These are phyloP conservation scores for Apamea sordens DNA, from an alignment of 2,888 invertebrate genomes.

Conservation along the genomic window DNA sequence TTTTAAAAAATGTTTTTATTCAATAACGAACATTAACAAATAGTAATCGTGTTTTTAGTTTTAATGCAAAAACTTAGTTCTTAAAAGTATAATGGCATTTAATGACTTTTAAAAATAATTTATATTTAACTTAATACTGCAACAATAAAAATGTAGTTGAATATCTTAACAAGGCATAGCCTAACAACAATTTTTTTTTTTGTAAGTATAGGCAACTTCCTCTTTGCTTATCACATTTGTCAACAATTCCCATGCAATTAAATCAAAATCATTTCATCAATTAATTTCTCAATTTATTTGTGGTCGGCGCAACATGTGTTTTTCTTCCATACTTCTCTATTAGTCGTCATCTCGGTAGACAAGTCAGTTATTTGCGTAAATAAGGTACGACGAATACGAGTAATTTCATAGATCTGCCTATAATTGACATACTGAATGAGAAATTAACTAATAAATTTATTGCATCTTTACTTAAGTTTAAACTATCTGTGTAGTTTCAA, in stretches of 20 bases:
- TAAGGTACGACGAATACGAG: no score
- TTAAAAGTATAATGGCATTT: no score
- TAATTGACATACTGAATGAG: no score
- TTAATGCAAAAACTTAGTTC: background rate
- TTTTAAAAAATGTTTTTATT: background rate
- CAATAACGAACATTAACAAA: constrained; percentile 6
- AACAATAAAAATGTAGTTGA: background rate
- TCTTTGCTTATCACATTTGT: background rate
- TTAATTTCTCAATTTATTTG: background rate
- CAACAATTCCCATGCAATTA: background rate
- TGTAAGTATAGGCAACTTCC: background rate
- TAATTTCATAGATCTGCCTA: no score
- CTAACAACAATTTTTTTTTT: no score
- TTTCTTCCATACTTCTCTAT: no score
- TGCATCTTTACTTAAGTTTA: no score
- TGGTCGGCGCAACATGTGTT: background rate
- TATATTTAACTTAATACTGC: background rate
- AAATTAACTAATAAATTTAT: no score
- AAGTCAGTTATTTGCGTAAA: no score
- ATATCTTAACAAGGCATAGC: background rate
- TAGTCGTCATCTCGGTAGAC: no score
- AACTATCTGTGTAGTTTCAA: no score
- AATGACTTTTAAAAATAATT: background rate
- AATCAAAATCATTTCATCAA: background rate
- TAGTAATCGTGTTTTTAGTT: background rate